These are phyloP conservation scores for Datnioides undecimradiatus DNA, from an alignment of 2,113 vertebrate genomes.

Conservation along the genomic window DNA sequence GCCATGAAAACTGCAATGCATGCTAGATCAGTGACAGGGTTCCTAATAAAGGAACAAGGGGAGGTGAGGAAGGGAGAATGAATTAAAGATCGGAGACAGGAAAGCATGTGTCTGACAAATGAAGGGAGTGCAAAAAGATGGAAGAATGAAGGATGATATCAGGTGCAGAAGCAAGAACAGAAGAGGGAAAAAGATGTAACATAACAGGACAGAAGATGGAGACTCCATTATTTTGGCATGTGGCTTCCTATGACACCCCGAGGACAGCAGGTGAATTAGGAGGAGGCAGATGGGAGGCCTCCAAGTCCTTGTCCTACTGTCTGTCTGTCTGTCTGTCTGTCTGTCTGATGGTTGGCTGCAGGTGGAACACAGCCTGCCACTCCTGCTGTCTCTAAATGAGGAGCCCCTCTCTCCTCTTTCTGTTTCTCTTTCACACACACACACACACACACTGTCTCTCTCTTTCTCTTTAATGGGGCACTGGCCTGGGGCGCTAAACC, in stretches of 20 bases:
- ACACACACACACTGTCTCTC: constrained; percentile 13
- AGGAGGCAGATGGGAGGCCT: constrained; percentile 63
- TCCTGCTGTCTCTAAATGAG: constrained; percentile 70
- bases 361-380: constrained; percentile 59
- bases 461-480: constrained; percentile 63
- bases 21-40: constrained; percentile 23
- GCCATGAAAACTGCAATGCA: constrained; percentile 40
- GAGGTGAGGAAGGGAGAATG: constrained; percentile 13
- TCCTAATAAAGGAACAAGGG: constrained; percentile 6
- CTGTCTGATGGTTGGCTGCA: constrained; percentile 49
- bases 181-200: background rate
- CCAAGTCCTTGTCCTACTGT: constrained; percentile 23
- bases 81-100: constrained; percentile 16
- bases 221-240: constrained; percentile 34
- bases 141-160: constrained; percentile 1
- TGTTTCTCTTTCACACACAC: background rate
- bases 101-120: background rate
- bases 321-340: constrained; percentile 44
- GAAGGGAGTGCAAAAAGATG: background rate
- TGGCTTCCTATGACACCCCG: constrained; percentile 45
- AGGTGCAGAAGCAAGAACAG: background rate
- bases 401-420: constrained; percentile 34
- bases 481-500: constrained; percentile 66
- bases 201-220: constrained; percentile 13
- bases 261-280: constrained; percentile 69